Evolutionary conservation across 2,113 vertebrate genomes (phyloP), one percentile per base, ranked within the genome.

Genomic region (Neolamprologus tretocephalus): DNA sequence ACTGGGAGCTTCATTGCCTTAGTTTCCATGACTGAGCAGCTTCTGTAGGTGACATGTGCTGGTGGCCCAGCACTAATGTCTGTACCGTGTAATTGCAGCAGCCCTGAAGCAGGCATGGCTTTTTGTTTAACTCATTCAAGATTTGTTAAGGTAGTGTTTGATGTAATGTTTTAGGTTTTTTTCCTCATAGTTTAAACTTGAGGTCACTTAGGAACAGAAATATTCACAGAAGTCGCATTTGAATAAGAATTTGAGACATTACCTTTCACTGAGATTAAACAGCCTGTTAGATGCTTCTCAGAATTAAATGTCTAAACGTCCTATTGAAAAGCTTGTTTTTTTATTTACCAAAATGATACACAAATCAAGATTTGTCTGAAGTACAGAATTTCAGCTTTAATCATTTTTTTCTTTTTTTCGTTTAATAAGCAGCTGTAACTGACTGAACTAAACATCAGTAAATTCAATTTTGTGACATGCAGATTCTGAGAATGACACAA

Each of bases 321-420:
- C 87, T 45, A 92, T 88, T 51, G 10, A 37, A 66, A 66, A 89
- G 37, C 21, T 86, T 87, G 86, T 90, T 86, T 80, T 68, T 49
- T 47, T 17, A 75, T 49, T 28, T 71, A 68, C 71, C 45, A 79
- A 31, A 45, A 1, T 19, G 42, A 75, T 31, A 31, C 40, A 49
- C 14, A 47, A 49, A 4, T 47, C 40, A 75, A 40, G 66, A 71
- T 71, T 42, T 9, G 12, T 42, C 66, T 71, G 37, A 71, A 47
- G 40, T 28, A 8, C 23, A 47, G 21, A 47, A 26, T 75, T 75
- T 47, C 40, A 47, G 21, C 21, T 3, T 73, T 0, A 73, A 73
- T 73, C 66, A 3, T 42, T 16, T 73, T 42, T 16, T 42, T 26
- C 3, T 45, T 23, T 35, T 23, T 21, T 68, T 10, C 1, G 0